Evolutionary conservation across 2,113 vertebrate genomes (phyloP), one percentile per base, ranked within the genome.

Genomic region (Festucalex cinctus): DNA sequence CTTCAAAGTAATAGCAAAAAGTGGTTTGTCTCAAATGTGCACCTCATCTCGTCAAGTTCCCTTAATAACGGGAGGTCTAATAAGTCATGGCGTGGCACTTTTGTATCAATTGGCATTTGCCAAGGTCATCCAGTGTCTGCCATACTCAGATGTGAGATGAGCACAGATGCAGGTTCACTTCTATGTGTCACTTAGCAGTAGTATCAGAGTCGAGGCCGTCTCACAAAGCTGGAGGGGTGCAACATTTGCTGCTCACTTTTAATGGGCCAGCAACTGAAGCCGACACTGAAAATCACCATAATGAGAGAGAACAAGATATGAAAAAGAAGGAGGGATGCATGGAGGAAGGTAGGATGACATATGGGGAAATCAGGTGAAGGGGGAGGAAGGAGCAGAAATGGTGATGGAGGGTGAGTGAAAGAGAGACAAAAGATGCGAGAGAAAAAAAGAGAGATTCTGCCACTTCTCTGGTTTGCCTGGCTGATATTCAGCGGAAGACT

Each of bases 281-380:
- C 80, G 79, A 85, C 86, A 79, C 82, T 85, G 77, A 81, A 82
- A 88, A 88, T 90, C 85, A 90, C 83, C 75, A 77, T 88, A 90
- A 88, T 86, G 80, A 88, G 82, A 83, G 82, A 81, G 80, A 90
- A 86, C 81, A 77, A 89, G 75, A 80, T 82, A 51, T 6, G 84
- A 12, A 54, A 85, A 80, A 51, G 36, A 60, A 76, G 35, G 58
- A 39, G 1, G 58, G 35, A 20, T 46, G 6, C 26, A 6, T 19
- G 70, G 62, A 81, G 70, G 54, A 66, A 67, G 54, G 20, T n/a
- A 39, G 58, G 54, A 77, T 71, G 65, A 74, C 73, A 75, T 69
- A 76, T 69, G 48, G 60, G 71, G 71, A 76, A 77, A 77, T 76
- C 20, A 24, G 74, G 80, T 16, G 54, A 62, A 68, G 60, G 44